Evolutionary conservation across 2,888 invertebrate species (phyloP), one percentile per base, ranked within the genome.

Genomic region (Drosophila paramelanica): DNA sequence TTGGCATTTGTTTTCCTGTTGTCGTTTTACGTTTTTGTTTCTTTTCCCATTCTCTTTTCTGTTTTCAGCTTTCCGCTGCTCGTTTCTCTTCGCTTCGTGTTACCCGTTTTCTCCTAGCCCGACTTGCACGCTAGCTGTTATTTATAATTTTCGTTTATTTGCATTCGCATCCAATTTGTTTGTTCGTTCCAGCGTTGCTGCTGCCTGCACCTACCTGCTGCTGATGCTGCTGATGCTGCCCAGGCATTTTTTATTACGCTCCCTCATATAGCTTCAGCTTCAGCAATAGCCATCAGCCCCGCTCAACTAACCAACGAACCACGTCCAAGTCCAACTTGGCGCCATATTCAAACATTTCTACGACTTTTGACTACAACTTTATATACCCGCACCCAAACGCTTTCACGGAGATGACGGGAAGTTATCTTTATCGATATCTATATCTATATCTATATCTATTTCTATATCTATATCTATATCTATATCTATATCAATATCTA

Each of bases 141-240:
- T 89, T 89, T 89, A 87, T 86, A 86, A 89, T 90, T 89, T 90
- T 89, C 88, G 88, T 90, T 89, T 90, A 89, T 90, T 89, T 89
- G 86, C 90, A 89, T 89, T 90, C 87, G 84, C 90, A 90, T 90
- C 89, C 90, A 89, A 90, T 89, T 89, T 90, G 88, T 83, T 89
- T 77, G 77, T 76, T 74, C 68, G 75, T 65, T 65, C 47, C 61
- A 69, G 47, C 67, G 33, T 46, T 61, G 39, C 36, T 46, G 43
- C 39, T 64, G 50, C 69, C 57, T 67, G 50, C 56, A 55, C 27
- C 70, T 41, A 33, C 73, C 51, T 68, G 42, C 64, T 47, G 27
- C 39, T 39, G n/a, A 14, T 17, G 20, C 49, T 41, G 14, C 42
- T 49, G 31, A 33, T 55, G 45, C 64, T 47, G 55, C 17, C 61